These are phyloP conservation scores for Procambarus clarkii DNA, from an alignment of 1,140 invertebrate species.

Conservation along the genomic window DNA sequence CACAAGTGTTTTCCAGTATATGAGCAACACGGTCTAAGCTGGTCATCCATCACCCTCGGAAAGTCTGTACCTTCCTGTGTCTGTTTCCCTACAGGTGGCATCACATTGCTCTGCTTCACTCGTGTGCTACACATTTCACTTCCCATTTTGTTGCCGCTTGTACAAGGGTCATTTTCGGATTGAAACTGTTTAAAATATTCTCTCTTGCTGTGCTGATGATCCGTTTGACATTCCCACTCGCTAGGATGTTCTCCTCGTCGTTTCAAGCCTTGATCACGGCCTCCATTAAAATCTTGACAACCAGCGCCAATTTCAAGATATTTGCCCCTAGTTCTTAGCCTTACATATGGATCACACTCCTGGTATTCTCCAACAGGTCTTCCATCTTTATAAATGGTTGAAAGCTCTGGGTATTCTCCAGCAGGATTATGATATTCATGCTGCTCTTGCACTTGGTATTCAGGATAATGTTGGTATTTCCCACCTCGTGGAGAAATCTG, in stretches of 20 bases:
- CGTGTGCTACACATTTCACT: slow-evolving; percentile 21
- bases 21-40: slow-evolving; percentile 54
- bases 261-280: slow-evolving; percentile 31
- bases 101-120: slow-evolving; percentile 17
- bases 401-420: slow-evolving; percentile 35
- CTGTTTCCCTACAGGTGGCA: neutral
- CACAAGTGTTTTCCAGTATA: slow-evolving; percentile 64
- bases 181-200: slow-evolving; percentile 13
- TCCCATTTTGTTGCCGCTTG: neutral
- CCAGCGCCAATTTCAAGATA: neutral
- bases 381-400: neutral
- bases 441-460: slow-evolving; percentile 36
- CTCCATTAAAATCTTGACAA: neutral
- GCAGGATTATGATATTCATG: neutral
- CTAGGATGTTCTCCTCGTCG: slow-evolving; percentile 2
- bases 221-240: slow-evolving; percentile 41
- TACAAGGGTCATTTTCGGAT: neutral
- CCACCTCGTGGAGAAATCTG: slow-evolving; percentile 52
- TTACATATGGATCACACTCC: neutral
- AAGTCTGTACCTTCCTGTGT: slow-evolving; percentile 18
- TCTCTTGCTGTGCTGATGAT: slow-evolving; percentile 26
- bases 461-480: slow-evolving; percentile 60
- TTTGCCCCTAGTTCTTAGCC: neutral
- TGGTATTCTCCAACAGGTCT: slow-evolving; percentile 20
- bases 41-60: slow-evolving; percentile 47